phyloP scores from a whole-genome alignment of 1,140 invertebrate species.

The Sarcophaga peregrina region DNA sequence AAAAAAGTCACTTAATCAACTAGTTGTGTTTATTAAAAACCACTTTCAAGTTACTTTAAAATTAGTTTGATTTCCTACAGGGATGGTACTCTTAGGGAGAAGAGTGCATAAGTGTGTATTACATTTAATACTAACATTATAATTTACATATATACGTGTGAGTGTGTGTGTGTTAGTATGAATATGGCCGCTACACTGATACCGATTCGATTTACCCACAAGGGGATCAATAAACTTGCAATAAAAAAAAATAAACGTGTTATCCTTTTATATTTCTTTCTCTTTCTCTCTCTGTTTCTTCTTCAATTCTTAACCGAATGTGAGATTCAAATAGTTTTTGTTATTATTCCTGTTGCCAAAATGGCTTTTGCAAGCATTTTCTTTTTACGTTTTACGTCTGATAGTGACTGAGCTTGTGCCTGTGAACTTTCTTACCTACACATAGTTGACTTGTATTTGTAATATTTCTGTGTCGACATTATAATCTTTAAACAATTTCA shows the following conservation, averaged over 20 bases:
- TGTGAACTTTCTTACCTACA: too few species aligned
- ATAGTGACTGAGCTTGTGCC: too few species aligned
- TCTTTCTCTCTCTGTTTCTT: too few species aligned
- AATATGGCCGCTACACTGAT: constrained; percentile 23
- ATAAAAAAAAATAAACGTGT: constrained; percentile 26
- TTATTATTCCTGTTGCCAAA: constrained; percentile 6
- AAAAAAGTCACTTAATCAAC: too few species aligned
- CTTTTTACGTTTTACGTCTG: too few species aligned
- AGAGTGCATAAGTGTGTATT: neutral
- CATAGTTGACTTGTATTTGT: too few species aligned
- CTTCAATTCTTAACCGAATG: neutral
- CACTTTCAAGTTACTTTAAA: too few species aligned
- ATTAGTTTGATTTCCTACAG: too few species aligned
- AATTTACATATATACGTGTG: neutral
- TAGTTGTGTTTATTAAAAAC: too few species aligned
- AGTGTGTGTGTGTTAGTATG: neutral
- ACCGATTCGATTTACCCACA: constrained; percentile 5
- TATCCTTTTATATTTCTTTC: neutral
- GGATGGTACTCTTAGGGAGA: too few species aligned
- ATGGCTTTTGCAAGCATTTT: neutral
- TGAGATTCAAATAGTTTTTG: constrained; percentile 3
- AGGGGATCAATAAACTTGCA: constrained; percentile 41
- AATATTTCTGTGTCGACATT: neutral
- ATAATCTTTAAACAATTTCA: constrained; percentile 31
- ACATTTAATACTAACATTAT: neutral